Conservation (phyloP, 2,888 invertebrate genomes). For the Polietes domitor region DNA sequence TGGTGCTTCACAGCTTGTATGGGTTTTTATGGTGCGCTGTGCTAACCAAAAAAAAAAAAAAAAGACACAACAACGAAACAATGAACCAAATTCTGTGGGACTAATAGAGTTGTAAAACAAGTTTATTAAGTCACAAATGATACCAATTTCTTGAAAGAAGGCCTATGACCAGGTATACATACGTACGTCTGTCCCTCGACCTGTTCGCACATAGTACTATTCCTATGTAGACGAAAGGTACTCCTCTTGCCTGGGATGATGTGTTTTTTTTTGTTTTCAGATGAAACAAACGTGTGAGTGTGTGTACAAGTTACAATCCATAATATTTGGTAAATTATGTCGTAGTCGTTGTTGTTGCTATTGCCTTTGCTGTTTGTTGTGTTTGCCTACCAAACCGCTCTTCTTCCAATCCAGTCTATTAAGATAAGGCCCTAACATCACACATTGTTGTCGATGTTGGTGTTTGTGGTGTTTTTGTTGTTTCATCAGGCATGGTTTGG, state of each 20-base stretch:
- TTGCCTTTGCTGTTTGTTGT: not conserved
- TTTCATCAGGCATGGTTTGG: not conserved
- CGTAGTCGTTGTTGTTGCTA: not conserved
- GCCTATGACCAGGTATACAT: not conserved
- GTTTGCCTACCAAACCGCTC: not conserved
- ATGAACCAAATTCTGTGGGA: constrained; percentile 11
- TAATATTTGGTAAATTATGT: constrained; percentile 35
- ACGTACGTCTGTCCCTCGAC: not conserved
- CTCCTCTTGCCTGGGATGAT: not conserved
- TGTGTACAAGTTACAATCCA: constrained; percentile 5
- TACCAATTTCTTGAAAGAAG: constrained; percentile 9
- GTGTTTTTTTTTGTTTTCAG: not conserved
- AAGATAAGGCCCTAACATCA: constrained; percentile 49
- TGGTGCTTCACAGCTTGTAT: not conserved
- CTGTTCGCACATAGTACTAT: too few relatives aligned
- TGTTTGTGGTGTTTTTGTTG: not conserved
- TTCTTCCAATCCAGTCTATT: constrained; percentile 36
- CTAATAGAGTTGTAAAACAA: constrained; percentile 69
- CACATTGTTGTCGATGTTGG: constrained; percentile 40
- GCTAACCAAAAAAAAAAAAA: not conserved
- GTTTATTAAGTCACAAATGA: constrained; percentile 61
- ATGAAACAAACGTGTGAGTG: not conserved
- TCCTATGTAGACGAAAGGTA: too few relatives aligned
- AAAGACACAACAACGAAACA: not conserved
- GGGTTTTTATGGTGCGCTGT: not conserved